Base-by-base conservation (phyloP, 37 sponge, comb jelly and placozoan genomes). In the Beroe forskalii region DNA sequence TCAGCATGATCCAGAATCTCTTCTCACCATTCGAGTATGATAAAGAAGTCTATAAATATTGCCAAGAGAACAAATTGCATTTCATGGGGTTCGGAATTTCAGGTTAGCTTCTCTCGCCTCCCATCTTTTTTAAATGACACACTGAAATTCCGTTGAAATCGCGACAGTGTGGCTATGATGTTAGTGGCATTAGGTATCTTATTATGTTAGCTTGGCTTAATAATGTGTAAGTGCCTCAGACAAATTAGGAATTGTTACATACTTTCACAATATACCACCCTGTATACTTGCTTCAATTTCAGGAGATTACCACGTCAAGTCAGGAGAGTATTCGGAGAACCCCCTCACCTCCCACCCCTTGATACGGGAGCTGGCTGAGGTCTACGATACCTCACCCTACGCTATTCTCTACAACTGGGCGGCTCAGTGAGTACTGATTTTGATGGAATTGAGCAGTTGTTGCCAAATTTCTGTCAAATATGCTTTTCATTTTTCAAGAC, bases 351-450 rank as follows among this genome's bases (percentile, higher is more conserved):
- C 31, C 4, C 31, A 72, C 6, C 75, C 75, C 30, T 39, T 72
- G 14, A 72, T 72, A 33, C 12, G 32, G 19, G 37, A 33, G 22
- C 39, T 72, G 40, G 3, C 75, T 2, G 39, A 36, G 30, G 22
- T 35, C 12, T 72, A 72, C 75, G 32, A 38, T 8, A 72, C 75
- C 22, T 72, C 75, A 3, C 23, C 31, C 12, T 39, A 72, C 14
- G 40, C 40, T 3, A 72, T 72, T 20, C 75, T 72, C 22, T 72
- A 72, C 75, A 72, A 72, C 39, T 72, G 75, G 75, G 75, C 75
- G 1, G 75, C 75, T 12, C 75, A 72, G 66, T 63, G 66, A 63
- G 66, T n/a, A 28, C 17, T 17, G 9, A 17, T 55, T 17, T 55
- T 9, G 9, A 9, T 55, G 60, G 9, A 9, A 20, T 9, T 55